These are phyloP conservation scores for Heliconius ethilla DNA, from an alignment of 2,888 invertebrate species.

Conservation along the genomic window DNA sequence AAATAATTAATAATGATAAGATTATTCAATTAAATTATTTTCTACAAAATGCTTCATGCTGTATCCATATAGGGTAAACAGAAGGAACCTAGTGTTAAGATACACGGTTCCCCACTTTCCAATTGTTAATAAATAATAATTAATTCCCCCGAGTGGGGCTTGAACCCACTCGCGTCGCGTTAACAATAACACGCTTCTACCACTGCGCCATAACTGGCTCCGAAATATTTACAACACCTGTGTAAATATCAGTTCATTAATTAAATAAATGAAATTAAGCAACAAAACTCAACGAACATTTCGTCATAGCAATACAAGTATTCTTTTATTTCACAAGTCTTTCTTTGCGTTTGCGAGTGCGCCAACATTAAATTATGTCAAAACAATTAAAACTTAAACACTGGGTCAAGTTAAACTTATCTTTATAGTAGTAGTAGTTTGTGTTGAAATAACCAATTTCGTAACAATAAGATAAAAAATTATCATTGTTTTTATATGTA, in stretches of 20 bases:
- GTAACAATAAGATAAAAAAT: constrained; percentile 16
- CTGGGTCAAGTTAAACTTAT: constrained; percentile 34
- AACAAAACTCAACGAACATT: constrained; percentile 4
- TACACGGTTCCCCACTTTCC: no score
- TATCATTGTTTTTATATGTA: neutral
- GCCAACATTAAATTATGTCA: constrained; percentile 28
- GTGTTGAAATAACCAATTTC: constrained; percentile 27
- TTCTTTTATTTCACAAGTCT: constrained; percentile 25
- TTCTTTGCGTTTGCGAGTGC: constrained; percentile 24
- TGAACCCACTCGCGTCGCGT: no score
- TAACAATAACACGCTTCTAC: no score
- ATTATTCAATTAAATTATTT: neutral
- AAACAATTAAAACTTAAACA: constrained; percentile 35
- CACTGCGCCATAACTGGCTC: no score
- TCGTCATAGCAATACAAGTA: neutral
- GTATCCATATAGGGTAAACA: no score
- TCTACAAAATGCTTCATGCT: no score
- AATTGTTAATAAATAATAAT: no score
- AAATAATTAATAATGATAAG: neutral
- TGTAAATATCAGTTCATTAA: constrained; percentile 2
- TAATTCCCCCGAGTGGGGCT: no score
- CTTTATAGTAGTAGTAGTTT: constrained; percentile 25
- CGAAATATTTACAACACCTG: neutral
- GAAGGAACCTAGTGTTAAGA: no score
- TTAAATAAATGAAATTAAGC: constrained; percentile 13